These are phyloP conservation scores for Chromis chromis DNA, from an alignment of 2,797 vertebrate genomes.

Conservation along the genomic window DNA sequence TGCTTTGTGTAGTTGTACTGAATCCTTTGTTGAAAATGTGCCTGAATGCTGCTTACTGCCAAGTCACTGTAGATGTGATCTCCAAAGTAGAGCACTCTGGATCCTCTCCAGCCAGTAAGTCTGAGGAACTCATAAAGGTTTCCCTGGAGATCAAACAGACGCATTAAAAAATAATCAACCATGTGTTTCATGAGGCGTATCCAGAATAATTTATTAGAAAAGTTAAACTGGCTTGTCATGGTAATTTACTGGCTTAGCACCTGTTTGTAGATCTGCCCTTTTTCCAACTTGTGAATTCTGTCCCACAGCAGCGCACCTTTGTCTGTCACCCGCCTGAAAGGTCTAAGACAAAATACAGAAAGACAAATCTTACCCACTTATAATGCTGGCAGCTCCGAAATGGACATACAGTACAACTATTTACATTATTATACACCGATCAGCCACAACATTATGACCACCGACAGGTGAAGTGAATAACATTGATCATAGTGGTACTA, in stretches of 20 bases:
- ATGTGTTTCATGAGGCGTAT: conserved; percentile 2
- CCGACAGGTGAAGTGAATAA: too few species aligned
- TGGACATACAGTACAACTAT: conserved; percentile 8
- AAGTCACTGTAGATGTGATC: conserved; percentile 99
- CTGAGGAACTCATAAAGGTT: conserved; percentile 98
- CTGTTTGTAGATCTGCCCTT: conserved; percentile 99
- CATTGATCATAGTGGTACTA: too few species aligned
- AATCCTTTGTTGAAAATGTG: conserved; percentile 24
- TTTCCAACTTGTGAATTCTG: conserved; percentile 94
- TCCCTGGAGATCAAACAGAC: conserved; percentile 84
- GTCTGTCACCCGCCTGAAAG: conserved; percentile 95
- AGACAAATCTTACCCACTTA: conserved; percentile 7
- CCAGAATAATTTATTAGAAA: background rate
- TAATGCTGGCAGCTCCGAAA: conserved; percentile 13
- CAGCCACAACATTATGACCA: too few species aligned
- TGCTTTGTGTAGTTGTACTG: conserved; percentile 14
- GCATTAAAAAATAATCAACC: conserved; percentile 6
- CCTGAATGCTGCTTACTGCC: conserved; percentile 87
- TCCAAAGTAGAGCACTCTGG: conserved; percentile 97
- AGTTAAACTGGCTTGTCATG: background rate
- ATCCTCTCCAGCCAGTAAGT: conserved; percentile 98
- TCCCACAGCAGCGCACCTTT: conserved; percentile 96
- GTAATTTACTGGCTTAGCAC: conserved; percentile 70
- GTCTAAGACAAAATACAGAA: conserved; percentile 79
- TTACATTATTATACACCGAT: background rate